phyloP scores from a whole-genome alignment of 2,888 invertebrate species.

The Apamea crenata region DNA sequence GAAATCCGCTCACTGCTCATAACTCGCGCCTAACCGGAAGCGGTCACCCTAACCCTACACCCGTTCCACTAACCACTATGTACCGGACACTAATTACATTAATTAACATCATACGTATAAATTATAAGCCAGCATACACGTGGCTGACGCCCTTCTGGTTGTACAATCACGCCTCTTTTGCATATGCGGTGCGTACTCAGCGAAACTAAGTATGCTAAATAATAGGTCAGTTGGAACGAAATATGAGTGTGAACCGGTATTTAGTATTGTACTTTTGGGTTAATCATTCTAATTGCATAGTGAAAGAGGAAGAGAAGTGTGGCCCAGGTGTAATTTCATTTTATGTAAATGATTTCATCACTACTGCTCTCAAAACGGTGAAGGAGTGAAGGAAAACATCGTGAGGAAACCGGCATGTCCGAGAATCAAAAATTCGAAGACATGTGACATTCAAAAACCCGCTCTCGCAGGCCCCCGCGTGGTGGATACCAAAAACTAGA shows the following conservation, averaged over 20 bases:
- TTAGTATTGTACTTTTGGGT: not conserved
- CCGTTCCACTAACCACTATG: slow-evolving; percentile 48
- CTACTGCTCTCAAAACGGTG: too few species aligned
- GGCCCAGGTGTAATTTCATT: too few species aligned
- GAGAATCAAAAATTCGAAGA: too few species aligned
- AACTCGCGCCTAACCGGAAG: slow-evolving; percentile 49
- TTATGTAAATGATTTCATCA: too few species aligned
- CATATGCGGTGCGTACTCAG: slow-evolving; percentile 32
- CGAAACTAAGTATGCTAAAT: slow-evolving; percentile 32
- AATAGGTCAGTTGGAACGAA: slow-evolving; percentile 43
- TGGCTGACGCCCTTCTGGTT: slow-evolving; percentile 50
- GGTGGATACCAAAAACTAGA: too few species aligned
- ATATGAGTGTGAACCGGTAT: slow-evolving; percentile 7
- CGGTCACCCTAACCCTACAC: slow-evolving; percentile 61
- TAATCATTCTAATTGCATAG: not conserved
- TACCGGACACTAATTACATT: slow-evolving; percentile 65
- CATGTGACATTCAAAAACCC: too few species aligned
- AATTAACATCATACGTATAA: slow-evolving; percentile 55
- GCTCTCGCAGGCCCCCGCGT: too few species aligned
- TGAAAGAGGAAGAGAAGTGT: not conserved
- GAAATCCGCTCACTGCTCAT: slow-evolving; percentile 39
- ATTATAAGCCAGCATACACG: slow-evolving; percentile 40
- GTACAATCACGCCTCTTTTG: slow-evolving; percentile 43
- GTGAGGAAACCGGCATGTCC: too few species aligned
- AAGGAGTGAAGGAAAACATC: too few species aligned